Percentiles rank a stretch among this genome's conserved stretches.
Evolutionary conservation across 2,797 vertebrate species (phyloP).

Genomic region (Gallinago solitaria): DNA sequence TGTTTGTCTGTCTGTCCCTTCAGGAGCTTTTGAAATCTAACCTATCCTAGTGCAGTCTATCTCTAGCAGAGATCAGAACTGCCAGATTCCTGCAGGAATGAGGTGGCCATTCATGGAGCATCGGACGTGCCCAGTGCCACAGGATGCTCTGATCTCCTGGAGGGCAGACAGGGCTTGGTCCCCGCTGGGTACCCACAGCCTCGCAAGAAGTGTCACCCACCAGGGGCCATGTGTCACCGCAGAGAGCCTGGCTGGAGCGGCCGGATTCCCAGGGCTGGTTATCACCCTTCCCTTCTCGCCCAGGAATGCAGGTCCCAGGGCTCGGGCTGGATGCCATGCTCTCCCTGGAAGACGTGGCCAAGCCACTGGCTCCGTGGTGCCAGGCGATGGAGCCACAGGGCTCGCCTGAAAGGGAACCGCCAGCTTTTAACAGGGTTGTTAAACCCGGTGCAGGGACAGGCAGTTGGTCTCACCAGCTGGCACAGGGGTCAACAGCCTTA

Average conservation of each 20-base stretch:
- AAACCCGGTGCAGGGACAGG: neutral
- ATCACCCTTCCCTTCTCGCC: neutral
- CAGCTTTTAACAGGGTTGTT: neutral
- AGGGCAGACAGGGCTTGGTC: neutral
- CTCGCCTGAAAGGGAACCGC: neutral
- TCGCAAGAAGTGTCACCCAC: neutral
- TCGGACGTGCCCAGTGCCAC: fast-evolving
- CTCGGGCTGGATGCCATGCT: neutral
- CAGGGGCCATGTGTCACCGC: fast-evolving
- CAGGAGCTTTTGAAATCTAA: neutral
- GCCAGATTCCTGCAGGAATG: neutral
- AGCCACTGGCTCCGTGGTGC: neutral
- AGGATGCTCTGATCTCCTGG: neutral
- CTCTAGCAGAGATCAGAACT: neutral
- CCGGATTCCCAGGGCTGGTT: neutral
- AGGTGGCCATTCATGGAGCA: fast-evolving
- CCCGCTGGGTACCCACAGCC: fast-evolving
- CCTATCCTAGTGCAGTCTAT: neutral
- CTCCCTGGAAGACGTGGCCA: neutral
- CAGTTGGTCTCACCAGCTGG: neutral
- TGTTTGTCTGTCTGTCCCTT: neutral
- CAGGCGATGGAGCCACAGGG: neutral
- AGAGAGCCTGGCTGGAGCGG: neutral
- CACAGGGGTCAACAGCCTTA: neutral
- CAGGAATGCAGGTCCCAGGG: neutral